Evolutionary conservation across 30 jellyfish, hydroid and myxozoan genomes (phyloP).

Genomic region (Morbakka virulenta): DNA sequence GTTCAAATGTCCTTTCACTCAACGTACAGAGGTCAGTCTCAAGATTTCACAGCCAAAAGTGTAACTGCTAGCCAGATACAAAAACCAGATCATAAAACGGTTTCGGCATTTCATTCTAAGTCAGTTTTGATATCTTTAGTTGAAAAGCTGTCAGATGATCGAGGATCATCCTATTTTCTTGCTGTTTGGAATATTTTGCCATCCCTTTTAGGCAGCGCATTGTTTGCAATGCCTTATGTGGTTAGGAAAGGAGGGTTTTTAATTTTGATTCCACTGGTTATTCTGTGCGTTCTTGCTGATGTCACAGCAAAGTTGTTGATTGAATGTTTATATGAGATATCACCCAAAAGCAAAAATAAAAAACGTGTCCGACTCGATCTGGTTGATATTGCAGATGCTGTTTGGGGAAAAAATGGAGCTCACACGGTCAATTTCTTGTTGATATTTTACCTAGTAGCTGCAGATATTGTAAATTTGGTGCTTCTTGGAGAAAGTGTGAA

Average conservation of each 20-base stretch:
- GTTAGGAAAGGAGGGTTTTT: constrained; percentile 59
- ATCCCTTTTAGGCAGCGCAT: constrained; percentile 56
- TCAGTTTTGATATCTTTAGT: constrained; percentile 34
- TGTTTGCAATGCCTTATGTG: constrained; percentile 75
- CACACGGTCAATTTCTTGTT: constrained; percentile 26
- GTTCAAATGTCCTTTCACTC: constrained; percentile 29
- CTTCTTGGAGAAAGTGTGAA: constrained; percentile 52
- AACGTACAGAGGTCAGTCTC: constrained; percentile 29
- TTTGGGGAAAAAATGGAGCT: constrained; percentile 58
- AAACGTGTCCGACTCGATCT: constrained; percentile 52
- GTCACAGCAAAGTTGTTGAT: constrained; percentile 46
- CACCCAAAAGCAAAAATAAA: constrained; percentile 61
- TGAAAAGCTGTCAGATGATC: constrained; percentile 73
- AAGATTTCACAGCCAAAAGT: constrained; percentile 27
- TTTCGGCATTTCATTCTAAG: constrained; percentile 18
- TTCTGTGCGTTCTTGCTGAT: constrained; percentile 48
- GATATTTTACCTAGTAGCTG: constrained; percentile 44
- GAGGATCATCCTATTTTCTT: constrained; percentile 69
- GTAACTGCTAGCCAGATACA: constrained; percentile 39
- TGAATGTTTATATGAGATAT: constrained; percentile 69
- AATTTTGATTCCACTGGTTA: constrained; percentile 19
- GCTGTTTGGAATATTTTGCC: constrained; percentile 73
- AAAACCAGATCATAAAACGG: too few species aligned
- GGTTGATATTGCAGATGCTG: constrained; percentile 60
- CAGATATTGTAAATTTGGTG: constrained; percentile 42